Base-by-base conservation (phyloP, 1,140 invertebrate species). In the Pararge aegeria region DNA sequence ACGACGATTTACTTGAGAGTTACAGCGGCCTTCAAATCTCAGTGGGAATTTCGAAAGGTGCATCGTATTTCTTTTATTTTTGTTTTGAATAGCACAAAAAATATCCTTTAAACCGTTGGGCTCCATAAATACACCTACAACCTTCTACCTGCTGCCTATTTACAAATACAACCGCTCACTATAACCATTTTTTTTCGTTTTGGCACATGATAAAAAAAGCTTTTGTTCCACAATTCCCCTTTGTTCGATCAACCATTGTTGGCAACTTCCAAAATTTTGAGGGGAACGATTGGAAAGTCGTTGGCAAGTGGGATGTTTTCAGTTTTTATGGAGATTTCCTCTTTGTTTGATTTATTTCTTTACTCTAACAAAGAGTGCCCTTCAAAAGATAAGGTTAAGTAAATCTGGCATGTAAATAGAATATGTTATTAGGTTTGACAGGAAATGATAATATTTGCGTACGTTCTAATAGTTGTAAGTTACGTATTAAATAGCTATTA, bases 41-140 rank as follows among this genome's bases (percentile, higher is more conserved):
- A 70, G 66, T 87, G 80, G 78, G 84, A 87, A 87, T 70, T 74
- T 81, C 56, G 64, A 85, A 87, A 87, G 84, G 80, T 87, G 82
- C 71, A 80, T 77, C 63, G 64, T 59, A 53, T 48, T 68, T 61
- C 62, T 67, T 67, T 68, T 76, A 64, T 64, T 51, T 73, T 68
- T 73, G 65, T 59, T 61, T 52, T 64, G 55, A 61, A 67, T 63
- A 64, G 59, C 52, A 50, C 61, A 52, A 69, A 79, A 85, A 78
- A 75, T 72, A 71, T 62, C 50, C 64, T 64, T 67, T 74, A 66
- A 78, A 80, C 82, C 75, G 75, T 83, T 80, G 74, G 74, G 71
- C 60, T 46, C 65, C 61, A 58, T 74, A 77, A 82, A 80, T 83
- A 80, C 83, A 86, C 83, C 81, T 84, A 89, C 82, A 84, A 84